Conservation (phyloP, 2,888 invertebrate species). For the Drosophila mimetica region DNA sequence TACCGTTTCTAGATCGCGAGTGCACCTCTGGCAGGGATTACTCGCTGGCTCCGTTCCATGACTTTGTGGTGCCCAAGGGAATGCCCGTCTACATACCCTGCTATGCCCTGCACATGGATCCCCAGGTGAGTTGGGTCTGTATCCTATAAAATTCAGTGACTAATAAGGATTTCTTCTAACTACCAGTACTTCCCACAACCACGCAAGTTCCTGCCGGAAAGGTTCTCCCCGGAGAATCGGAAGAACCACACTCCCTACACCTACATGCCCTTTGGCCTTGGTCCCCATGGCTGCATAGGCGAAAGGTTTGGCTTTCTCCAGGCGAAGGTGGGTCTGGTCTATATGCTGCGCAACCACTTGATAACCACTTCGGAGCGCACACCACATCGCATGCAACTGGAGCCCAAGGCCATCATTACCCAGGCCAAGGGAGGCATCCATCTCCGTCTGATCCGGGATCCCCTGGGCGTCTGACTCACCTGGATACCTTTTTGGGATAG, state of each 20-base stretch:
- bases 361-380: constrained; percentile 77
- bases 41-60: constrained; percentile 73
- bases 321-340: constrained; percentile 83
- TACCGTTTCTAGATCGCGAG: constrained; percentile 83
- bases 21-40: constrained; percentile 74
- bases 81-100: constrained; percentile 83
- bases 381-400: constrained; percentile 72
- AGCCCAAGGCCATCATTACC: constrained; percentile 81
- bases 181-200: constrained; percentile 83
- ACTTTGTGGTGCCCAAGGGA: constrained; percentile 75
- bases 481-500: constrained; percentile 3
- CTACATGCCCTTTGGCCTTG: constrained; percentile 84
- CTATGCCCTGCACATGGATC: constrained; percentile 82
- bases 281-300: constrained; percentile 84
- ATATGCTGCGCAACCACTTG: constrained; percentile 81
- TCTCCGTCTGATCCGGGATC: constrained; percentile 79
- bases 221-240: constrained; percentile 82
- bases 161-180: not conserved
- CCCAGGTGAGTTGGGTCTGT: constrained; percentile 66
- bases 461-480: constrained; percentile 57
- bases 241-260: constrained; percentile 80
- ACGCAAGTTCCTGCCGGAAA: constrained; percentile 82
- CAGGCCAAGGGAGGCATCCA: constrained; percentile 82
- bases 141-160: no score
- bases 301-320: constrained; percentile 83